These are phyloP conservation scores for Moxostoma hubbsi DNA, from an alignment of 2,797 vertebrate genomes.

Conservation along the genomic window DNA sequence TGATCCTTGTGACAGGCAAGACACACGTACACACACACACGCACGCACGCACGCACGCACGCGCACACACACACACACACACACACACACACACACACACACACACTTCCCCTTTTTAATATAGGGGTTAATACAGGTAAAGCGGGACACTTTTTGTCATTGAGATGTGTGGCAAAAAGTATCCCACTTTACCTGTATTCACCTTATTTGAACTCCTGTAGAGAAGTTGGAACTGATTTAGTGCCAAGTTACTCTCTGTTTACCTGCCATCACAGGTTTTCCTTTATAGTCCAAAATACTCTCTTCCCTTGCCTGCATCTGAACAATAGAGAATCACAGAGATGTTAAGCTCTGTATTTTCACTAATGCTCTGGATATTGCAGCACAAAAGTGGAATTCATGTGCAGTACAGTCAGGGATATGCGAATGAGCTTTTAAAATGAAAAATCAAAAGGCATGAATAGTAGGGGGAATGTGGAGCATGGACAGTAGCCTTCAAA, in stretches of 20 bases:
- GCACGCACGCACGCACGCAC: no score
- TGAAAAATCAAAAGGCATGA: slow-evolving; percentile 59
- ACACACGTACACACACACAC: no score
- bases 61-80: no score
- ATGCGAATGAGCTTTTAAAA: slow-evolving; percentile 45
- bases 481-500: slow-evolving; percentile 63
- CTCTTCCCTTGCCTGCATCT: background rate
- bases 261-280: background rate
- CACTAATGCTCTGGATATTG: slow-evolving; percentile 18
- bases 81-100: no score
- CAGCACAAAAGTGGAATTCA: slow-evolving; percentile 23
- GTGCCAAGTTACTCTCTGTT: slow-evolving; percentile 24
- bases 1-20: no score
- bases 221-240: background rate
- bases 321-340: slow-evolving; percentile 30
- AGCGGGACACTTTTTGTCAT: no score
- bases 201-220: background rate
- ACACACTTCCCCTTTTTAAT: no score
- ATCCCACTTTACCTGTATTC: background rate
- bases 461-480: slow-evolving; percentile 47
- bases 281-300: slow-evolving; percentile 14
- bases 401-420: background rate
- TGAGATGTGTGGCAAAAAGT: no score
- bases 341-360: slow-evolving; percentile 20
- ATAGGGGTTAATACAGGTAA: no score